Base-by-base conservation (phyloP, 1,140 invertebrate genomes). In the Nasonia vitripennis region DNA sequence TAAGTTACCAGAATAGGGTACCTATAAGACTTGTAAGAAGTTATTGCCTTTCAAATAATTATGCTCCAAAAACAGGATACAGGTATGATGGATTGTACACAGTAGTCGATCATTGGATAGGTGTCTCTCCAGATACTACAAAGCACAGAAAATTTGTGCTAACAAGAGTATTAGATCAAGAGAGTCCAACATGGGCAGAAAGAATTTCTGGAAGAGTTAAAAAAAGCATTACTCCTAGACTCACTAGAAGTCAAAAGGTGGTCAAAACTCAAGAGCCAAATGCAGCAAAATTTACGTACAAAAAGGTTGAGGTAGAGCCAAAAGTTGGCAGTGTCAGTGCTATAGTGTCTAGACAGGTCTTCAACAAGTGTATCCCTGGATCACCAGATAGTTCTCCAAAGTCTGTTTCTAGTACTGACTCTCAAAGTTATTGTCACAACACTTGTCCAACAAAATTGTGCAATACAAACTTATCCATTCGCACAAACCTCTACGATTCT, bases 1-100 rank as follows among this genome's bases (percentile, higher is more conserved):
- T 88, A 23, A 93, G 91, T 78, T 91, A 91, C n/a, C 88, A 90
- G 37, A 90, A 89, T 78, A 88, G 90, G 37, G 90, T 93, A 78
- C 93, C 92, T 7, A 37, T 93, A 37, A 87, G 93, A 70, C 73
- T 93, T 20, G 88, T 93, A 4, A 89, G 92, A 71, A 90, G 92
- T 71, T 92, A 90, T 82, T 92, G 90, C 88, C 70, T 92, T 6
- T 88, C 89, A 6, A 91, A 93, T 51, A 84, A 89, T 34, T 92
- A 89, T 78, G 91, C 93, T 5, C 93, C 92, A 62, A 91, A 91
- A 87, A 93, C 92, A 0, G 93, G 92, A 7, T 90, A 91, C 9
- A 88, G 92, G 23, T 93, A 93, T 34, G 93, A 93, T 81, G 93
- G 93, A 45, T 86, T 93, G 2, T 93, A 93, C 31, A 85, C 88